These are phyloP conservation scores for Notothenia coriiceps DNA, from an alignment of 2,113 vertebrate species.

Conservation along the genomic window DNA sequence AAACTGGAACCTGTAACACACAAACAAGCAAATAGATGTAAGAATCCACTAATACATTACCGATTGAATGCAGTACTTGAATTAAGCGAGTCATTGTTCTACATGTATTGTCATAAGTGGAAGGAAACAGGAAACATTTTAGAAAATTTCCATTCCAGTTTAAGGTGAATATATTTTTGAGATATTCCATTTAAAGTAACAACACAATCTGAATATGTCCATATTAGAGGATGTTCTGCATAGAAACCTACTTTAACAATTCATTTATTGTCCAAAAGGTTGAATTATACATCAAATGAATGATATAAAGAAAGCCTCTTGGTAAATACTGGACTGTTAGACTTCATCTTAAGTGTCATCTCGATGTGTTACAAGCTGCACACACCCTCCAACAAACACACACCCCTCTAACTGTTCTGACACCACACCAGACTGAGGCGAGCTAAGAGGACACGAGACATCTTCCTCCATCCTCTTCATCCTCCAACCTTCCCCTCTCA, in stretches of 20 bases:
- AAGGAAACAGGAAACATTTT: no score
- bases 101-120: no score
- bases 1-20: constrained; percentile 92
- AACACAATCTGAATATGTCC: no score
- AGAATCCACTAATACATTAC: neutral
- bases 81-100: no score
- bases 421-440: constrained; percentile 42
- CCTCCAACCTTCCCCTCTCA: constrained; percentile 4
- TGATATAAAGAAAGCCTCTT: neutral
- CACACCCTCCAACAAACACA: constrained; percentile 18
- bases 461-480: constrained; percentile 16
- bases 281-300: neutral
- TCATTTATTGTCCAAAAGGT: no score
- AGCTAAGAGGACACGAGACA: constrained; percentile 28
- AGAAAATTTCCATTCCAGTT: no score
- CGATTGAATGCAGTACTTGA: neutral
- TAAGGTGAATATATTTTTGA: no score
- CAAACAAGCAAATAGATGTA: neutral
- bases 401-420: constrained; percentile 44
- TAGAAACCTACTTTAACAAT: no score
- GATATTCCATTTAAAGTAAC: no score
- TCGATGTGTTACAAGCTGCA: constrained; percentile 26
- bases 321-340: constrained; percentile 6
- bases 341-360: constrained; percentile 38
- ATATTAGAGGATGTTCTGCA: no score